Evolutionary conservation across 2,113 vertebrate species (phyloP).

Genomic region (Mus spicilegus): DNA sequence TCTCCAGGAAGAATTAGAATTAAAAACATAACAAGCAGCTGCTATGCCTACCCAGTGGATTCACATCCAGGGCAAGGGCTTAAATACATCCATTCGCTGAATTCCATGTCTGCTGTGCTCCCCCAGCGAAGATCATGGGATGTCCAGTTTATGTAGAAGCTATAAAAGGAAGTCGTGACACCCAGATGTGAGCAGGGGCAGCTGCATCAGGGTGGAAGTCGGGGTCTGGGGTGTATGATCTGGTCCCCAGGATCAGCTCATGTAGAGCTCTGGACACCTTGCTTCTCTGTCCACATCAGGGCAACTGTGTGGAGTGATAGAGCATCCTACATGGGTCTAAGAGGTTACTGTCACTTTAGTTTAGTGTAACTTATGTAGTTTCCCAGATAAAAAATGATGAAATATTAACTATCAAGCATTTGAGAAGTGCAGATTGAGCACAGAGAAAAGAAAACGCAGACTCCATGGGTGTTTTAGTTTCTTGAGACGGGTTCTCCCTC

Average conservation of each 20-base stretch:
- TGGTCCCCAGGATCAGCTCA: background rate
- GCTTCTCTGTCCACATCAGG: background rate
- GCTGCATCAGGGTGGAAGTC: background rate
- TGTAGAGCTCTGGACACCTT: background rate
- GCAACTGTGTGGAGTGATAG: too few species aligned
- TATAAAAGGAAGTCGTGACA: background rate
- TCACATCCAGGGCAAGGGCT: slow-evolving; percentile 47
- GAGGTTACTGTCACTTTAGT: background rate
- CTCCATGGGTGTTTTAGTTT: background rate
- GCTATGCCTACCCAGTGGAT: slow-evolving; percentile 34
- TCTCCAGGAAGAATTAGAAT: slow-evolving; percentile 52
- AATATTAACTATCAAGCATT: background rate
- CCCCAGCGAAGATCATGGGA: background rate
- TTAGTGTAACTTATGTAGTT: background rate
- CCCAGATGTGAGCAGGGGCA: background rate
- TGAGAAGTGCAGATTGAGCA: background rate
- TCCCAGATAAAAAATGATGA: slow-evolving; percentile 19
- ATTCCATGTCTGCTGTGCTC: slow-evolving; percentile 34
- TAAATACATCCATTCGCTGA: slow-evolving; percentile 76
- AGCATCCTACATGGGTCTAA: accelerated
- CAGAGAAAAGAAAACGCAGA: background rate
- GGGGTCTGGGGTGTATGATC: background rate
- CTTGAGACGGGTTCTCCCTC: background rate
- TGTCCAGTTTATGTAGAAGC: background rate
- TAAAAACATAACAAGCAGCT: slow-evolving; percentile 58